Evolutionary conservation across 2,888 invertebrate genomes (phyloP).

Genomic region (Hedychridium roseum): DNA sequence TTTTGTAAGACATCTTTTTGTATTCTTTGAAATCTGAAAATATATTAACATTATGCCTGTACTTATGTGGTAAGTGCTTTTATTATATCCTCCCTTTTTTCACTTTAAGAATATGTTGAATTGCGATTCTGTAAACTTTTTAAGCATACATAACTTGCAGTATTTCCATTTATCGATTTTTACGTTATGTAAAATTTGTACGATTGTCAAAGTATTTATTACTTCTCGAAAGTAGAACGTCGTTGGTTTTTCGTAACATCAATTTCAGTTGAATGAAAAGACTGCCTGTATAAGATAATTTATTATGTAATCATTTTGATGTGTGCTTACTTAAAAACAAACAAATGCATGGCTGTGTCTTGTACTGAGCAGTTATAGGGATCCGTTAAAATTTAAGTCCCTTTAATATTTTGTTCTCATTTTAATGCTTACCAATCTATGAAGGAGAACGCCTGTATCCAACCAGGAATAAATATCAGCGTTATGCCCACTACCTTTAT

Average conservation of each 20-base stretch:
- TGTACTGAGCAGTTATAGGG: constrained; percentile 11
- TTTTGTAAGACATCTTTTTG: background rate
- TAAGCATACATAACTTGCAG: too few species aligned
- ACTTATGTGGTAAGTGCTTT: constrained; percentile 18
- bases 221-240: constrained; percentile 5
- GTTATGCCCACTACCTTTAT: constrained; percentile 52
- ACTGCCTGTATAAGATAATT: background rate
- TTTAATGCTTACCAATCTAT: constrained; percentile 57
- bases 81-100: background rate
- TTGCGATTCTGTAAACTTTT: too few species aligned
- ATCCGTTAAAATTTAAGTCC: constrained; percentile 15
- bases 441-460: constrained; percentile 59
- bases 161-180: too few species aligned
- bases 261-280: background rate
- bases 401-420: constrained; percentile 53
- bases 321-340: constrained; percentile 8
- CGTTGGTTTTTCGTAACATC: constrained; percentile 19
- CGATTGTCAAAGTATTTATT: constrained; percentile 2
- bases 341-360: constrained; percentile 28
- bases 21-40: background rate
- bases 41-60: constrained; percentile 18
- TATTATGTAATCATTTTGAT: constrained; percentile 6
- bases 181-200: too few species aligned
- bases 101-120: too few species aligned
- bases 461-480: constrained; percentile 58